Conservation (phyloP, 2,113 vertebrate genomes). For the Rhinoderma darwinii region DNA sequence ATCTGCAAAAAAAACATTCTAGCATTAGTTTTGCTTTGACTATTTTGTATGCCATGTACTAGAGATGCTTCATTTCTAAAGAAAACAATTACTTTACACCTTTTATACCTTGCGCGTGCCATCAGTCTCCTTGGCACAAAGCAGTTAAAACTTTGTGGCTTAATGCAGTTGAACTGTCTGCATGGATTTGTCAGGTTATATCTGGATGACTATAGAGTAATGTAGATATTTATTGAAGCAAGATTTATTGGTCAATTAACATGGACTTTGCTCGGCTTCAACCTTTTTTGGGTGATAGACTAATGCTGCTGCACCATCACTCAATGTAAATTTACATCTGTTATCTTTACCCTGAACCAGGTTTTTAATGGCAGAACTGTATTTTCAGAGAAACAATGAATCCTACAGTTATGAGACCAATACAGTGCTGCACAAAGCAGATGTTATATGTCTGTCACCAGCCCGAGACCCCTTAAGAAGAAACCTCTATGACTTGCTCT, state of each 20-base stretch:
- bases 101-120: neutral
- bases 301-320: neutral
- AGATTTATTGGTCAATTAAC: neutral
- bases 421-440: too few relatives aligned
- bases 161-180: neutral
- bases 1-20: neutral
- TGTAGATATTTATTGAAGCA: neutral
- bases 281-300: neutral
- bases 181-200: neutral
- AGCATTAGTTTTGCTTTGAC: neutral
- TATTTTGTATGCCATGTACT: neutral
- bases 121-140: neutral
- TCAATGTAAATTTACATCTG: neutral
- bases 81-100: constrained; percentile 2
- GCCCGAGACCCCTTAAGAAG: too few relatives aligned
- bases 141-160: neutral
- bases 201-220: neutral
- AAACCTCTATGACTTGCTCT: too few relatives aligned
- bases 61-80: neutral
- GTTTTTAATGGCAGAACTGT: neutral
- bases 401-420: too few relatives aligned
- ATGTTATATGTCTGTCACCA: too few relatives aligned
- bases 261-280: neutral
- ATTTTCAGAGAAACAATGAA: too few relatives aligned
- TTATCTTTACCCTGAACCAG: neutral